Evolutionary conservation across 2,888 invertebrate species (phyloP), one percentile per base, ranked within the genome.

Genomic region (Euzetes globulus): DNA sequence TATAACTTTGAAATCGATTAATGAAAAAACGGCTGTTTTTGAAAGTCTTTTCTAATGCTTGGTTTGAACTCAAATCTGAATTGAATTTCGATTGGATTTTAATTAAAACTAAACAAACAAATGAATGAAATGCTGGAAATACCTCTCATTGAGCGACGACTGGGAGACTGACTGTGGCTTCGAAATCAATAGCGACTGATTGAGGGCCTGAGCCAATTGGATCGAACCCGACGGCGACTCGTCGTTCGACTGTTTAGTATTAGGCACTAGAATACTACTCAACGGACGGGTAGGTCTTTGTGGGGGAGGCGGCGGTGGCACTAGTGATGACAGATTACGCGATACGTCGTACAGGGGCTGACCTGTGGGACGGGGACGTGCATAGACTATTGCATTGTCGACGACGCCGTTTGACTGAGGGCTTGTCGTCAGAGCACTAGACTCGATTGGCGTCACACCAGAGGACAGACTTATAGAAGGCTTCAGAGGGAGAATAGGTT

Each of bases 261-360:
- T 63, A 63, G 63, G 63, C 63, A 63, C 63, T 63, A 63, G 15
- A 63, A 63, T 63, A 81, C 63, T 63, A 37, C 63, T 63, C 13
- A 63, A 29, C 2, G 33, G 79, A 19, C 65, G 76, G 63, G 74
- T 75, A 74, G 58, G 78, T 73, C 63, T 74, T 58, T 72, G 76
- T 63, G 47, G 75, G 71, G 71, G 17, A 50, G 78, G 68, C 47
- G 81, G 63, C n/a, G 63, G 63, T 15, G 63, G 63, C 13, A 63
- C 63, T 19, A 63, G 27, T n/a, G 63, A 29, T 37, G 29, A 27
- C 9, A 63, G 4, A 63, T 37, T 63, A 33, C 63, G 63, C 9
- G 63, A 63, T 3, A 63, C 15, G 63, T 63, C 63, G 37, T 37
- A 63, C 25, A 63, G 1, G 33, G n/a, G 4, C 19, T 63, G 63